Evolutionary conservation across 2,888 invertebrate species (phyloP).

Genomic region (Ctenicera cuprea): DNA sequence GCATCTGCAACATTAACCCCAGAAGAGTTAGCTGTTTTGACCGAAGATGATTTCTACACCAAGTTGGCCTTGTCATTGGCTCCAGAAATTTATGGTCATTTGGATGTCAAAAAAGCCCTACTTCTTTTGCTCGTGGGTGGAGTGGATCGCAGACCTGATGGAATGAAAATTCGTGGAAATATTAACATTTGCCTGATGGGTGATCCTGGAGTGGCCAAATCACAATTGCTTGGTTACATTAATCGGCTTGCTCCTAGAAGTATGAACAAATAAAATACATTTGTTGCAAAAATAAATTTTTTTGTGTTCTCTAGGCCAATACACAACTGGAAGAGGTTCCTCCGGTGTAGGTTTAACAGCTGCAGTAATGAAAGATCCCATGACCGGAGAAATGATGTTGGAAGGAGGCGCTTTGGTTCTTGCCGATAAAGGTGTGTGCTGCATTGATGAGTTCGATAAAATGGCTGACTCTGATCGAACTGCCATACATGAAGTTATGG

Average conservation of each 20-base stretch:
- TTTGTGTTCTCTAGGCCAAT: slow-evolving; percentile 79
- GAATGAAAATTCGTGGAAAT: slow-evolving; percentile 97
- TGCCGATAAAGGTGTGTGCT: slow-evolving; percentile 98
- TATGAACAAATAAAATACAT: slow-evolving; percentile 66
- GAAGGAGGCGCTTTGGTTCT: slow-evolving; percentile 98
- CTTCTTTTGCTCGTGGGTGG: slow-evolving; percentile 94
- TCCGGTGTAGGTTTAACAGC: slow-evolving; percentile 99
- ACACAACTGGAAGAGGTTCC: slow-evolving; percentile 97
- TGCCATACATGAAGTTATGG: slow-evolving; percentile 98
- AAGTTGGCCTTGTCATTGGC: slow-evolving; percentile 95
- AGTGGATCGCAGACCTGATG: slow-evolving; percentile 90
- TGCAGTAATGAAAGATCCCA: slow-evolving; percentile 97
- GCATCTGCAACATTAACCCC: slow-evolving; percentile 84
- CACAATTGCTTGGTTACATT: slow-evolving; percentile 96
- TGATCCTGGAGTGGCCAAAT: slow-evolving; percentile 99
- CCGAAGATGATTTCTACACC: slow-evolving; percentile 93
- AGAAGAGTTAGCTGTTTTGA: slow-evolving; percentile 86
- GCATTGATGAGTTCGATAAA: slow-evolving; percentile 99
- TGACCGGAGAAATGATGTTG: slow-evolving; percentile 97
- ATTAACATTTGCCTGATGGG: slow-evolving; percentile 99
- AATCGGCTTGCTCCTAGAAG: slow-evolving; percentile 94
- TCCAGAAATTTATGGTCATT: slow-evolving; percentile 98
- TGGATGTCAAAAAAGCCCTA: slow-evolving; percentile 98
- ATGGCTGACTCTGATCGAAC: slow-evolving; percentile 97
- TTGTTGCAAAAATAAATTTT: background rate